Evolutionary conservation across 2,797 vertebrate genomes (phyloP).

Genomic region (Malurus leucopterus): DNA sequence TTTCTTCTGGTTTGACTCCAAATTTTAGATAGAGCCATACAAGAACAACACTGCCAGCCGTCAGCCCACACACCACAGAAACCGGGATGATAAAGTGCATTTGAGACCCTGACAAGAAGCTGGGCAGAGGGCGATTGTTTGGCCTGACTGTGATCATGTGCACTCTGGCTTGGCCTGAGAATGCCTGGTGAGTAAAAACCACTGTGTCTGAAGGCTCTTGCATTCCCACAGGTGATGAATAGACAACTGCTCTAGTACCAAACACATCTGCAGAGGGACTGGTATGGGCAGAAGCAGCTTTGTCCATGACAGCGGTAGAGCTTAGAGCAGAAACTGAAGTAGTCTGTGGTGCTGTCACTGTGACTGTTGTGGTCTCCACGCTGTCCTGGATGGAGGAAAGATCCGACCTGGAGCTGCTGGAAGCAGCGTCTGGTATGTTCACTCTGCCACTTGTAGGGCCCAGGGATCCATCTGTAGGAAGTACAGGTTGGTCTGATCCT

Average conservation of each 20-base stretch:
- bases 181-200: neutral
- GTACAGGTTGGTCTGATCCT: neutral
- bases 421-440: neutral
- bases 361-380: neutral
- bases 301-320: neutral
- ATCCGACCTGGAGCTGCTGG: neutral
- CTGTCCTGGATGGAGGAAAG: neutral
- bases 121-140: neutral
- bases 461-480: neutral
- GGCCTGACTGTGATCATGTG: neutral
- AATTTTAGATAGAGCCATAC: conserved; percentile 3
- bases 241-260: neutral
- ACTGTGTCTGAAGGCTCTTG: neutral
- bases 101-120: neutral
- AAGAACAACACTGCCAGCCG: neutral
- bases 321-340: neutral
- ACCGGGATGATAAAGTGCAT: neutral
- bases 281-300: neutral
- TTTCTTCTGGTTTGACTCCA: neutral
- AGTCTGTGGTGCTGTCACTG: neutral
- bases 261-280: neutral
- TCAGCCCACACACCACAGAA: neutral
- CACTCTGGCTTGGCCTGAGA: neutral
- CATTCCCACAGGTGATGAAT: neutral
- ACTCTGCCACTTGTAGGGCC: neutral